Conservation (phyloP, 2,888 invertebrate genomes). For the Erebia palarica region DNA sequence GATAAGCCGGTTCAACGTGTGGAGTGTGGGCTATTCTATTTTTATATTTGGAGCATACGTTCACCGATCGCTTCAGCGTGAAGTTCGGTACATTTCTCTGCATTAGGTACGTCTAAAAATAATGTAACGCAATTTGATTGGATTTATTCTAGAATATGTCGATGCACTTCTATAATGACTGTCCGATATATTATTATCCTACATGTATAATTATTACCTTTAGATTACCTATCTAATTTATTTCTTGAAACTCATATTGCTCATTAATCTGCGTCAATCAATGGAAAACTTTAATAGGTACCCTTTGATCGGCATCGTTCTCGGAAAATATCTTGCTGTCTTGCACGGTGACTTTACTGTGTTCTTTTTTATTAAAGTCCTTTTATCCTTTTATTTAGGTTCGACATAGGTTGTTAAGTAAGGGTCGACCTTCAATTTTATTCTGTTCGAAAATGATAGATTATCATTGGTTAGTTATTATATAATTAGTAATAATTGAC, state of each 20-base stretch:
- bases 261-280: not conserved
- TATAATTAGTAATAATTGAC: too few species aligned
- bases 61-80: conserved; percentile 61
- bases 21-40: conserved; percentile 60
- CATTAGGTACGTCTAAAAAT: conserved; percentile 21
- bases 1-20: conserved; percentile 60
- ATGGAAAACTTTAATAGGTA: conserved; percentile 9
- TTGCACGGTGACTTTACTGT: not conserved
- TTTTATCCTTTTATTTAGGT: not conserved
- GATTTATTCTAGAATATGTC: not conserved
- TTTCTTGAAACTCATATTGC: not conserved
- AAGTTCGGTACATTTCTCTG: conserved; percentile 43
- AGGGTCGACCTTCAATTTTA: too few species aligned
- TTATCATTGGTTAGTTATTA: too few species aligned
- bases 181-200: not conserved
- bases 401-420: too few species aligned
- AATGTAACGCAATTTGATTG: conserved; percentile 17
- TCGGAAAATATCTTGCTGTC: not conserved
- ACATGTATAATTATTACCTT: not conserved
- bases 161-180: not conserved
- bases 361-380: not conserved
- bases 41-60: conserved; percentile 67
- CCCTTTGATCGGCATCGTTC: conserved; percentile 7
- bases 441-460: too few species aligned
- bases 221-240: not conserved